phyloP scores from a whole-genome alignment of 1,140 invertebrate species.

The Eumeta japonica region DNA sequence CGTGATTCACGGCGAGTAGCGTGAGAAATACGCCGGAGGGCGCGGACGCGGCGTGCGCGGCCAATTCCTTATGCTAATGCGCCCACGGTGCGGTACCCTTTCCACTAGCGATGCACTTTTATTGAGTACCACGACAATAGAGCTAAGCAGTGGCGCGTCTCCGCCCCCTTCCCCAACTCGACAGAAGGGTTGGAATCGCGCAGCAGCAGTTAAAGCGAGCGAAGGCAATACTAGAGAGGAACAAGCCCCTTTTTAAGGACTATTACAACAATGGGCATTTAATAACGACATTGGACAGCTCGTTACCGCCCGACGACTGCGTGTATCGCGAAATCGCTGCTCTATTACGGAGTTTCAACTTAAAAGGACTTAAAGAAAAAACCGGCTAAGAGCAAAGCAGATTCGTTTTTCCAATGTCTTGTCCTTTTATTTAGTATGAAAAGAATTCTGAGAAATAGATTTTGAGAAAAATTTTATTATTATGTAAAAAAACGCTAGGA shows the following conservation, averaged over 20 bases:
- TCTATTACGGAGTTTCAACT: slow-evolving; percentile 26
- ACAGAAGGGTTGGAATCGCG: slow-evolving; percentile 11
- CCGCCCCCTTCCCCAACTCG: no score
- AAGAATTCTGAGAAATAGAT: no score
- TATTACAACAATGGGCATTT: slow-evolving; percentile 41
- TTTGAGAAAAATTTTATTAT: no score
- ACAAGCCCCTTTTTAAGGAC: slow-evolving; percentile 33
- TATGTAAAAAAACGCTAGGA: no score
- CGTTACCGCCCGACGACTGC: slow-evolving; percentile 30
- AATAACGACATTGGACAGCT: slow-evolving; percentile 34
- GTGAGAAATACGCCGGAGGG: slow-evolving; percentile 41
- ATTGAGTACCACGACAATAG: slow-evolving; percentile 27
- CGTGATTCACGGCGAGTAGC: slow-evolving; percentile 28
- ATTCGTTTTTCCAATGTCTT: no score
- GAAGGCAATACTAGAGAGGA: slow-evolving; percentile 38
- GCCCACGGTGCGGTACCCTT: slow-evolving; percentile 15
- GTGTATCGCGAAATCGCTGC: slow-evolving; percentile 29
- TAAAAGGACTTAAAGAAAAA: no score
- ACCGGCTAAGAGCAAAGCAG: no score
- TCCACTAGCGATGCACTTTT: slow-evolving; percentile 23
- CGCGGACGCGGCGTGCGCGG: slow-evolving; percentile 38
- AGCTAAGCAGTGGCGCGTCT: no score
- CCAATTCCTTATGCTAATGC: slow-evolving; percentile 53
- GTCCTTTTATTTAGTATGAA: no score
- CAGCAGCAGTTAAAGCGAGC: slow-evolving; percentile 22